A percentile compares a stretch with the other conserved stretches of the same genome.
Conservation (phyloP, 2,888 invertebrate genomes). For the Aplocera efformata region DNA sequence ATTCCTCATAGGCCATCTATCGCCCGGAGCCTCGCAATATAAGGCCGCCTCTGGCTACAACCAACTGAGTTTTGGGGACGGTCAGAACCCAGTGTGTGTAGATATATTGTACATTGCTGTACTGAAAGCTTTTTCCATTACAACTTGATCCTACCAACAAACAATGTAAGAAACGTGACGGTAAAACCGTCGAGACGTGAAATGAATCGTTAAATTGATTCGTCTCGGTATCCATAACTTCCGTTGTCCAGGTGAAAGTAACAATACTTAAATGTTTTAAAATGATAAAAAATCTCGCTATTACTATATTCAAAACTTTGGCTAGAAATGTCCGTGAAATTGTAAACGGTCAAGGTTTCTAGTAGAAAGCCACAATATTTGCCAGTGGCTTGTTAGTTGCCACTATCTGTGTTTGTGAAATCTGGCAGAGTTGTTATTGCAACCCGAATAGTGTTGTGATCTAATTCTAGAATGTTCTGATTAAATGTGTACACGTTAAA, state of each 20-base stretch:
- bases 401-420: conserved; percentile 5
- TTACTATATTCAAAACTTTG: conserved; percentile 17
- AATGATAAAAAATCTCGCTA: conserved; percentile 14
- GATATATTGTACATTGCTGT: no score
- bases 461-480: neutral
- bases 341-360: conserved; percentile 27
- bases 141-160: no score
- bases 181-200: conserved; percentile 42
- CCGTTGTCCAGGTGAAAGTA: conserved; percentile 36
- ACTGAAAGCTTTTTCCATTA: no score
- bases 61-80: no score
- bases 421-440: neutral
- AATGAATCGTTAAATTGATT: conserved; percentile 47
- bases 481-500: no score
- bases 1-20: no score
- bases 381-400: conserved; percentile 2
- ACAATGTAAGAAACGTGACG: conserved; percentile 15
- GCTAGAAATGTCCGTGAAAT: conserved; percentile 29
- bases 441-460: conserved; percentile 2
- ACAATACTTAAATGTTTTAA: conserved; percentile 28
- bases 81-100: no score
- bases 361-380: conserved; percentile 21
- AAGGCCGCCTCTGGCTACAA: no score
- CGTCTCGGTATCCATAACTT: conserved; percentile 35
- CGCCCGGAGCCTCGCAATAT: no score